phyloP scores from a whole-genome alignment of 1,140 invertebrate genomes.

The Tribolium madens region DNA sequence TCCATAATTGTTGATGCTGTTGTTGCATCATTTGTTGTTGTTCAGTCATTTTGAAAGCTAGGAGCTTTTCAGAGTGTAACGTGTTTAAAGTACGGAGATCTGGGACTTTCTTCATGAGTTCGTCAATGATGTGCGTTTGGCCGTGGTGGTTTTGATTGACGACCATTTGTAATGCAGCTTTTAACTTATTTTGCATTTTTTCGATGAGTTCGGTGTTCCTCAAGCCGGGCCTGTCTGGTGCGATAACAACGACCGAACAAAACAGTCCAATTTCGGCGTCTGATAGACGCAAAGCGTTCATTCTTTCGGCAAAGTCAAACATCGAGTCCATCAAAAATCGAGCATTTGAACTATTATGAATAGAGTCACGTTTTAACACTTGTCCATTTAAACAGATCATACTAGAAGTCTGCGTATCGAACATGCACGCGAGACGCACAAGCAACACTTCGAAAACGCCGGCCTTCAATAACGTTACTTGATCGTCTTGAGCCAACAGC shows the following conservation, averaged over 20 bases:
- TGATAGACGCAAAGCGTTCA: slow-evolving; percentile 89
- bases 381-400: slow-evolving; percentile 95
- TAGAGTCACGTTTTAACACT: slow-evolving; percentile 88
- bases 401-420: slow-evolving; percentile 88
- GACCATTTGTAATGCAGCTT: slow-evolving; percentile 87
- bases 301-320: slow-evolving; percentile 95
- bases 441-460: slow-evolving; percentile 95
- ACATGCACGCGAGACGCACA: slow-evolving; percentile 94
- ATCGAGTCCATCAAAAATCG: slow-evolving; percentile 96
- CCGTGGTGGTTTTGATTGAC: slow-evolving; percentile 87
- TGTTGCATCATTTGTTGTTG: slow-evolving; percentile 84
- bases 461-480: slow-evolving; percentile 96
- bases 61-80: slow-evolving; percentile 94
- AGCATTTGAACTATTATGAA: slow-evolving; percentile 91
- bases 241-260: slow-evolving; percentile 94
- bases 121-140: slow-evolving; percentile 82
- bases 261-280: slow-evolving; percentile 95
- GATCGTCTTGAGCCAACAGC: slow-evolving; percentile 94
- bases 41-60: slow-evolving; percentile 92
- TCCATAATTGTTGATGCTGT: slow-evolving; percentile 71
- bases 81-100: slow-evolving; percentile 96
- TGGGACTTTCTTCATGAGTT: slow-evolving; percentile 93
- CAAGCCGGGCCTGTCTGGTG: slow-evolving; percentile 91
- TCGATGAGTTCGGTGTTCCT: slow-evolving; percentile 92
- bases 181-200: slow-evolving; percentile 91